Conservation (phyloP, 1,140 invertebrate species). For the Aporrectodea caliginosa region DNA sequence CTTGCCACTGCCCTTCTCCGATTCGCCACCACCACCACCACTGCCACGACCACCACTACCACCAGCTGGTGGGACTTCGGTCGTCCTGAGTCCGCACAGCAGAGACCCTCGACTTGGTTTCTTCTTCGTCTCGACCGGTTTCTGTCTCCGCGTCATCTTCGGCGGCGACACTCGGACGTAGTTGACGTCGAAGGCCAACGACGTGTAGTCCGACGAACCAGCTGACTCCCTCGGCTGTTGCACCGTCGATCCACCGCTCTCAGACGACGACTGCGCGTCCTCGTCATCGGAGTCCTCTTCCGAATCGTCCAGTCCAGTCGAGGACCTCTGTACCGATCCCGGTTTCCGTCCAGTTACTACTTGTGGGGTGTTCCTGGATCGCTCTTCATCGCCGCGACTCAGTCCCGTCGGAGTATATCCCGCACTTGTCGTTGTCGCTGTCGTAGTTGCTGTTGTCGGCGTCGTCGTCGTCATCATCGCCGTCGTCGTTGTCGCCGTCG, state of each 20-base stretch:
- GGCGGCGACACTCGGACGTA: constrained; percentile 24
- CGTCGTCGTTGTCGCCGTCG: background rate
- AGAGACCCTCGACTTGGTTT: background rate
- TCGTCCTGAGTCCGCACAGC: background rate
- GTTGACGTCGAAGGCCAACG: constrained; percentile 15
- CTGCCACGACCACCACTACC: no score
- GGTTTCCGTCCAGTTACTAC: background rate
- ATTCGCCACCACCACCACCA: background rate
- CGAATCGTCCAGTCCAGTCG: no score
- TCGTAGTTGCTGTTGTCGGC: background rate
- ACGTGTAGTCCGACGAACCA: constrained; percentile 6
- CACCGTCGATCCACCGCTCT: no score
- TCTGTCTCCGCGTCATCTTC: constrained; percentile 20
- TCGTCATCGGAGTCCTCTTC: no score
- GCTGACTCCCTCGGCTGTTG: background rate
- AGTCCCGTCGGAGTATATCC: no score
- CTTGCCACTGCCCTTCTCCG: background rate
- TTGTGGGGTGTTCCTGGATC: no score
- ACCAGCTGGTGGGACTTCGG: background rate
- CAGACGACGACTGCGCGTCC: no score
- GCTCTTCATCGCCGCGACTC: no score
- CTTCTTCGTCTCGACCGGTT: constrained; percentile 4
- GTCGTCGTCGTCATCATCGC: background rate
- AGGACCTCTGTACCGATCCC: background rate
- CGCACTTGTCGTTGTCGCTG: background rate